Conservation (phyloP, 1,140 invertebrate genomes). For the Hylaeus volcanicus region DNA sequence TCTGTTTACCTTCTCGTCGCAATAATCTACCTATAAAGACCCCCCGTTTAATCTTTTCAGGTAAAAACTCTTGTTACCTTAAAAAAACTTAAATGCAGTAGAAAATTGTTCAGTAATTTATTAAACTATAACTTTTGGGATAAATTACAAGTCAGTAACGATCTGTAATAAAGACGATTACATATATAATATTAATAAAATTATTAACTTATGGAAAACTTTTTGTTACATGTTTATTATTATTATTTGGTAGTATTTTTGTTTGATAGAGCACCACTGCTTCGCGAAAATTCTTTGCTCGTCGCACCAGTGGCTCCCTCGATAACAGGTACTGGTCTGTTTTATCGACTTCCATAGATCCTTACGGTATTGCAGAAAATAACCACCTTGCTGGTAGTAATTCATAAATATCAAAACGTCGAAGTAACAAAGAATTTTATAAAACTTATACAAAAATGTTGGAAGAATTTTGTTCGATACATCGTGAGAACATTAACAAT, state of each 20-base stretch:
- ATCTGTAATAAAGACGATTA: too few relatives aligned
- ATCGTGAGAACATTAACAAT: too few relatives aligned
- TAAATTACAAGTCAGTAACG: too few relatives aligned
- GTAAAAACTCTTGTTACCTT: background rate
- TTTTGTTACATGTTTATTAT: too few relatives aligned
- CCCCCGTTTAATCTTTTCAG: background rate
- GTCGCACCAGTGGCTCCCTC: background rate
- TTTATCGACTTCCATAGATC: conserved; percentile 32
- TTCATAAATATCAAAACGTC: background rate
- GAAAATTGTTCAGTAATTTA: too few relatives aligned
- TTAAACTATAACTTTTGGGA: too few relatives aligned
- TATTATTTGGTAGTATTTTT: background rate
- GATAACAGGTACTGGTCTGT: conserved; percentile 7
- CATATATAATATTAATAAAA: too few relatives aligned
- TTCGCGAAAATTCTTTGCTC: background rate
- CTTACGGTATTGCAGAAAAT: background rate
- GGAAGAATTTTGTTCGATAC: too few relatives aligned
- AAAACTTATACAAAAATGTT: background rate
- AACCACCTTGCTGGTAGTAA: background rate
- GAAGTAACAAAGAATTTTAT: background rate
- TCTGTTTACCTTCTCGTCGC: background rate
- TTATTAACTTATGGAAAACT: too few relatives aligned
- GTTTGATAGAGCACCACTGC: background rate
- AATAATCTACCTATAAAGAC: background rate
- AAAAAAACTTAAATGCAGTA: too few relatives aligned